Evolutionary conservation across 2,797 vertebrate species (phyloP).

Genomic region (Paratrypauchen microcephalus): DNA sequence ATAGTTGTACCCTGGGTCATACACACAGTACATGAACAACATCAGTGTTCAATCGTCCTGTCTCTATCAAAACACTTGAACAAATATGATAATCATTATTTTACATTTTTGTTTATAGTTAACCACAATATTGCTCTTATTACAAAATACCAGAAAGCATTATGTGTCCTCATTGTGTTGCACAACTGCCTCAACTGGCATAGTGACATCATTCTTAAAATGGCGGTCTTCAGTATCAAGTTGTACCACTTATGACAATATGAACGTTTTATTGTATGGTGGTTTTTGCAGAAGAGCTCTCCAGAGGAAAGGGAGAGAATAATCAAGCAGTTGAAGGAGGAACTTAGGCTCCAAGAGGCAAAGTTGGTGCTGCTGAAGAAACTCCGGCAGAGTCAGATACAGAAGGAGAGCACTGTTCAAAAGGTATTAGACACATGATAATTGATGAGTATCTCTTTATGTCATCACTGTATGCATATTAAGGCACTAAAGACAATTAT

Average conservation of each 20-base stretch:
- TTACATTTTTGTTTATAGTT: too few relatives aligned
- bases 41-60: too few relatives aligned
- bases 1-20: too few relatives aligned
- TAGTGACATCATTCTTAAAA: background rate
- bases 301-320: constrained; percentile 89
- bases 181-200: background rate
- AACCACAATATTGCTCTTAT: too few relatives aligned
- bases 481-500: background rate
- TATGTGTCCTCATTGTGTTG: too few relatives aligned
- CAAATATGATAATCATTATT: too few relatives aligned
- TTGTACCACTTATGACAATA: background rate
- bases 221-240: background rate
- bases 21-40: too few relatives aligned
- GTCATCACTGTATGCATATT: background rate
- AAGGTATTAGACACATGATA: constrained; percentile 79
- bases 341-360: constrained; percentile 94
- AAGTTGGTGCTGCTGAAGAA: constrained; percentile 96
- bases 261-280: background rate
- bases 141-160: too few relatives aligned
- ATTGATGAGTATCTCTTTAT: background rate
- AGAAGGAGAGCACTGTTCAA: constrained; percentile 88
- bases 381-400: constrained; percentile 95
- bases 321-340: constrained; percentile 94
- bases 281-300: constrained; percentile 83
- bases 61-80: too few relatives aligned